phyloP scores from a whole-genome alignment of 2,797 vertebrate genomes.

The Urosaurus nigricauda region DNA sequence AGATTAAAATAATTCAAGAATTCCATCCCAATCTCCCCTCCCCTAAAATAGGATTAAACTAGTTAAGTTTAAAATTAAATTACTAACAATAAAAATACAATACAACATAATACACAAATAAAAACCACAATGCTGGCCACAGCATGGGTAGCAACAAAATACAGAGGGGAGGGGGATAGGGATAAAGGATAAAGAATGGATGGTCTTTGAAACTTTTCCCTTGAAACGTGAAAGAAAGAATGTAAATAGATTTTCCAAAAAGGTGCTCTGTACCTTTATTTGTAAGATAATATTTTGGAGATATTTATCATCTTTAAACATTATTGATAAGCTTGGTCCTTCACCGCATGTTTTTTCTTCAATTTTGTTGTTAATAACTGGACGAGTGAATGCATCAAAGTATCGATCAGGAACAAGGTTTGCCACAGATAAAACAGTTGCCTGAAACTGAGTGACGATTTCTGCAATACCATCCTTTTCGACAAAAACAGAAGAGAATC shows the following conservation, averaged over 20 bases:
- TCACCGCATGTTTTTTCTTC: slow-evolving; percentile 77
- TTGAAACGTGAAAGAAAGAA: slow-evolving; percentile 25
- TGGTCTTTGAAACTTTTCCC: neutral
- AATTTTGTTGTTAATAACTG: slow-evolving; percentile 76
- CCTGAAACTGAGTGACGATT: slow-evolving; percentile 80
- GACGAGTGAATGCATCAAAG: slow-evolving; percentile 81
- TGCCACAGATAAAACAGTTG: slow-evolving; percentile 81
- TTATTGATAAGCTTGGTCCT: slow-evolving; percentile 80
- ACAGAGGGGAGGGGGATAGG: too few relatives aligned
- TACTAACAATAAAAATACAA: too few relatives aligned
- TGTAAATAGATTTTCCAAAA: neutral
- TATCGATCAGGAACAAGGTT: slow-evolving; percentile 81
- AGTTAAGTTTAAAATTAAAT: too few relatives aligned
- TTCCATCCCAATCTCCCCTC: too few relatives aligned
- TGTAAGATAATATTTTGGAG: slow-evolving; percentile 77
- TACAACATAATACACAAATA: too few relatives aligned
- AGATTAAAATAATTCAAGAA: too few relatives aligned
- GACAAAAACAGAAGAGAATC: slow-evolving; percentile 40
- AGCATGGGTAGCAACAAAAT: too few relatives aligned
- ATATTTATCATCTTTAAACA: slow-evolving; percentile 83
- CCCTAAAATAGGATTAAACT: too few relatives aligned
- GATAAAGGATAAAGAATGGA: neutral
- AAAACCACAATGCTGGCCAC: too few relatives aligned
- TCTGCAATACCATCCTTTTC: slow-evolving; percentile 79
- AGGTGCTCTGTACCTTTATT: slow-evolving; percentile 80